Conservation (phyloP, 2,888 invertebrate genomes). For the Tenthredo mesomela region DNA sequence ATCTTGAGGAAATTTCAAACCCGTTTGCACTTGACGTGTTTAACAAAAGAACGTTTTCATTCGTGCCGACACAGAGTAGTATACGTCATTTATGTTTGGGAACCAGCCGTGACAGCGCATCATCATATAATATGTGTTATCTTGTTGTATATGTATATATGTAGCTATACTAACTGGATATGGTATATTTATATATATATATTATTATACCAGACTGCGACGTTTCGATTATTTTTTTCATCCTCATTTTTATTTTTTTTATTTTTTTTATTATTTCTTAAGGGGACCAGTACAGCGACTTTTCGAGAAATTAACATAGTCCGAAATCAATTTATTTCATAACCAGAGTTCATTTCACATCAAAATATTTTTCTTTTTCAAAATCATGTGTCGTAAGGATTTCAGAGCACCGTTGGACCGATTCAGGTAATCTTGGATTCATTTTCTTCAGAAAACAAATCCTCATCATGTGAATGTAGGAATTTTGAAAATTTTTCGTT, state of each 20-base stretch:
- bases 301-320: too few relatives aligned
- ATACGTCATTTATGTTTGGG: conserved; percentile 16
- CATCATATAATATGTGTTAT: background rate
- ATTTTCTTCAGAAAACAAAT: too few relatives aligned
- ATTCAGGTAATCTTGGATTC: too few relatives aligned
- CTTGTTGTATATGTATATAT: background rate
- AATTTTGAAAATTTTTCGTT: too few relatives aligned
- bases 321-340: too few relatives aligned
- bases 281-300: too few relatives aligned
- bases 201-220: conserved; percentile 5
- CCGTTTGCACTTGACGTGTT: conserved; percentile 23
- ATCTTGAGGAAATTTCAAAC: conserved; percentile 22
- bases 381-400: too few relatives aligned
- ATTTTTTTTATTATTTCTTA: background rate
- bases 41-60: conserved; percentile 40
- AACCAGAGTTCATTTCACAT: too few relatives aligned
- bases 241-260: background rate
- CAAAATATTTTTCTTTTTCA: too few relatives aligned
- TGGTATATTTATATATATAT: background rate
- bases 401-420: too few relatives aligned
- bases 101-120: conserved; percentile 26
- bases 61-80: background rate
- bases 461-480: too few relatives aligned
- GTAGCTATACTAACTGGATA: background rate
- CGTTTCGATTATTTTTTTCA: background rate